Evolutionary conservation across 2,797 vertebrate genomes (phyloP), one percentile per base, ranked within the genome.

Genomic region (Poeciliopsis paucimaculata): DNA sequence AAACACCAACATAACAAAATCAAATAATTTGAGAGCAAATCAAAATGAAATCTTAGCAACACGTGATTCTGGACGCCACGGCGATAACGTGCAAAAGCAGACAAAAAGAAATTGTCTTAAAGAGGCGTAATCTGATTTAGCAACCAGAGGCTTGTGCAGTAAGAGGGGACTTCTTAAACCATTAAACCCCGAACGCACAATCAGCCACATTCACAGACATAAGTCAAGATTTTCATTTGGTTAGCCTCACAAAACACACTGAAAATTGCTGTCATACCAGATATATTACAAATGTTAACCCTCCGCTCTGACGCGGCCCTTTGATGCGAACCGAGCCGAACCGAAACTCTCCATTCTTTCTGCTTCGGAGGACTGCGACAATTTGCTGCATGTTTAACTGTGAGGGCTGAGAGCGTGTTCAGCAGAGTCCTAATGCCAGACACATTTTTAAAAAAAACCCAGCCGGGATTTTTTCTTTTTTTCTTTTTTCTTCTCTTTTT

Each of bases 81-180:
- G 84, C 0, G 79, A 92, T 95, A 94, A 93, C 88, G 85, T 93
- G 91, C 88, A 87, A 89, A 92, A 81, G 85, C 79, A 90, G 82
- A 95, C 93, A 95, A 93, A 82, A 90, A 84, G 84, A 85, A 89
- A 87, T 90, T 94, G 95, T 95, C 28, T 88, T 90, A 80, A 71
- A 86, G 78, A 74, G 84, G 72, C 28, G 75, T 94, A 95, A 96
- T 95, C 89, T 91, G 93, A 96, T 96, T 95, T 94, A 90, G 86
- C 88, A 78, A 81, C 82, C 86, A 87, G 91, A 83, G 73, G 84
- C 81, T 84, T 73, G 80, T 82, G 83, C 86, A 89, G 90, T 86
- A 94, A 89, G 83, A 16, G 88, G 78, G 79, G 53, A 91, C 79
- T 72, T 88, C 91, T 94, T 86, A 85, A 92, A 91, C 90, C 71